These are phyloP conservation scores for Trematocara variabile DNA, from an alignment of 2,113 vertebrate species.

Conservation along the genomic window DNA sequence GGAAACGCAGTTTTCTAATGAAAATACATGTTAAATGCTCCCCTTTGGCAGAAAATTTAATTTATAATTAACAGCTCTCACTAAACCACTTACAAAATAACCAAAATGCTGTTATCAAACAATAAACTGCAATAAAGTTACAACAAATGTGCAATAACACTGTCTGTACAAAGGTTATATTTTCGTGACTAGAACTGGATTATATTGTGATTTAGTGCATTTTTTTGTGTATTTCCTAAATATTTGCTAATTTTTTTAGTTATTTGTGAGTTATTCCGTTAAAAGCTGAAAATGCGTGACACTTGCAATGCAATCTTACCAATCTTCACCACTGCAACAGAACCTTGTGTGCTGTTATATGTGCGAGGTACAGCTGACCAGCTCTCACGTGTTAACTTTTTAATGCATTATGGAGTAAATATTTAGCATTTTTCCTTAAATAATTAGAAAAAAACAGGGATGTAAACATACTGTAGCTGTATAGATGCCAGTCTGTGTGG, in stretches of 20 bases:
- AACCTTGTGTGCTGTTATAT: fast-evolving
- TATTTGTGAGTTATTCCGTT: not conserved
- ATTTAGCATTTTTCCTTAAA: not conserved
- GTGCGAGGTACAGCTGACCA: not conserved
- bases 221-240: not conserved
- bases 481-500: not conserved
- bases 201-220: not conserved
- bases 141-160: not conserved
- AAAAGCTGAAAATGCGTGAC: not conserved
- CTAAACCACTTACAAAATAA: too few relatives aligned
- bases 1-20: too few relatives aligned
- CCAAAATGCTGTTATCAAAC: too few relatives aligned
- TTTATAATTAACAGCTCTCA: too few relatives aligned
- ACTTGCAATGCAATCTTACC: fast-evolving
- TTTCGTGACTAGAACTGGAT: not conserved
- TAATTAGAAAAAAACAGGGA: too few relatives aligned
- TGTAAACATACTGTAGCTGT: not conserved
- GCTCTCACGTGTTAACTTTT: not conserved
- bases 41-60: too few relatives aligned
- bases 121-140: too few relatives aligned
- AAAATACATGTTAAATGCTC: too few relatives aligned
- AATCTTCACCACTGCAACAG: not conserved
- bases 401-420: not conserved
- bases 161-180: not conserved
- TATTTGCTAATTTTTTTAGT: not conserved